Percentiles rank a stretch among this genome's conserved stretches.
Conservation (phyloP, 2,888 invertebrate genomes). For the Amphipoea oculea region DNA sequence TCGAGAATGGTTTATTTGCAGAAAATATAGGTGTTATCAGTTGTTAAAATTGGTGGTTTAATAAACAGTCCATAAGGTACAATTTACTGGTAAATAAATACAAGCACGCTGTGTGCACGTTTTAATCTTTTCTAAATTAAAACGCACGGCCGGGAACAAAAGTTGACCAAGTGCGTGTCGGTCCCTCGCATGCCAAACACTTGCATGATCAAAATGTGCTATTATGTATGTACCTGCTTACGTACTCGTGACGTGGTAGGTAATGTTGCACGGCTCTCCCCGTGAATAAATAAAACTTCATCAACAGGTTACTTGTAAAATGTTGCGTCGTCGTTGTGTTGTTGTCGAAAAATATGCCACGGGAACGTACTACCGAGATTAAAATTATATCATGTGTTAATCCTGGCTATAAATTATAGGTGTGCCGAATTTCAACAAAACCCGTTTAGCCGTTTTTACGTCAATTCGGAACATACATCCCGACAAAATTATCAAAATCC, state of each 20-base stretch:
- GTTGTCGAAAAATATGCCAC: neutral
- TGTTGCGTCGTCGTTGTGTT: neutral
- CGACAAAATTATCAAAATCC: too few species aligned
- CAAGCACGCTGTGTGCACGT: neutral
- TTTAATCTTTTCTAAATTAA: neutral
- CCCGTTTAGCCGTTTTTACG: neutral
- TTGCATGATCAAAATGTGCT: neutral
- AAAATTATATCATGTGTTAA: neutral
- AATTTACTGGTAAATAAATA: neutral
- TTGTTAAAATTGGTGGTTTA: too few species aligned
- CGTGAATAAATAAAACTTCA: conserved; percentile 38
- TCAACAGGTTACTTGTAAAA: conserved; percentile 46
- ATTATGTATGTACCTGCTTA: neutral
- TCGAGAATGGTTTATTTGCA: neutral
- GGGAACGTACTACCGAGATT: neutral
- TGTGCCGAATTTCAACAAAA: neutral
- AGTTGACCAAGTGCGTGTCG: neutral
- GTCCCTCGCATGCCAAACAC: neutral
- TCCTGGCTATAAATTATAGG: neutral
- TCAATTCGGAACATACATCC: too few species aligned
- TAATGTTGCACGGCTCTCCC: neutral
- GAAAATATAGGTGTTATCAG: neutral
- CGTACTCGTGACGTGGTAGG: neutral
- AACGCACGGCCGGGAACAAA: neutral
- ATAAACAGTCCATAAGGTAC: neutral